Conservation (phyloP, 2,113 vertebrate genomes). For the Nothobranchius kuhntae region DNA sequence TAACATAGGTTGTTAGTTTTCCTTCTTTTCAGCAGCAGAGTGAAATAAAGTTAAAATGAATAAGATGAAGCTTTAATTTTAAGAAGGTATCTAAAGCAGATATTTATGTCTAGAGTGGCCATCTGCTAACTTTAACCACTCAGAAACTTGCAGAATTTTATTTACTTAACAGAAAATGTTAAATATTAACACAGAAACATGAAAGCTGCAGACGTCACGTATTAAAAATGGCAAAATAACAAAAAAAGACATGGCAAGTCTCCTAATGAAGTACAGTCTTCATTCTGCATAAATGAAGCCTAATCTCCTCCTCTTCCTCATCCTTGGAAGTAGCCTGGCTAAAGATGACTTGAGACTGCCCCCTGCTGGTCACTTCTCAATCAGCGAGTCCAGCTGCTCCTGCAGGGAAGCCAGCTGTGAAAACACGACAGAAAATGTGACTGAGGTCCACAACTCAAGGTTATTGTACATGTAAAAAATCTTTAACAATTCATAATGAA, state of each 20-base stretch:
- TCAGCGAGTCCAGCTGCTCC: constrained; percentile 93
- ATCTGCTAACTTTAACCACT: too few relatives aligned
- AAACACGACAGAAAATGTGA: constrained; percentile 56
- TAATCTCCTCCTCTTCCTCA: constrained; percentile 13
- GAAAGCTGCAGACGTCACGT: not conserved
- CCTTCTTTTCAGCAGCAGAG: too few relatives aligned
- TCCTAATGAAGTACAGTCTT: constrained; percentile 18
- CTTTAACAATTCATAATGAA: constrained; percentile 62
- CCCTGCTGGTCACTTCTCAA: constrained; percentile 88
- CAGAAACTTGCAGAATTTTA: not conserved
- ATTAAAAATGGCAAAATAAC: constrained; percentile 26
- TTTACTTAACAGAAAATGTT: constrained; percentile 19
- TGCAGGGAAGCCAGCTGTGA: constrained; percentile 91
- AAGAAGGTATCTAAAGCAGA: not conserved
- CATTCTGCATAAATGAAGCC: constrained; percentile 22
- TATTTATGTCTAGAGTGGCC: too few relatives aligned
- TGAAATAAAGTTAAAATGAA: too few relatives aligned
- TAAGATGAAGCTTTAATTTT: too few relatives aligned
- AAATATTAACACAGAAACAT: constrained; percentile 17
- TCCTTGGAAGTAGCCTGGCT: not conserved
- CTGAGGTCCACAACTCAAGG: constrained; percentile 55
- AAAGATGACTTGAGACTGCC: constrained; percentile 57
- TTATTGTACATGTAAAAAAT: constrained; percentile 71
- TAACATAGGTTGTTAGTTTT: too few relatives aligned
- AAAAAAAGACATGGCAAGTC: constrained; percentile 51